Evolutionary conservation across 2,888 invertebrate genomes (phyloP).

Genomic region (Hoplodrina blanda): DNA sequence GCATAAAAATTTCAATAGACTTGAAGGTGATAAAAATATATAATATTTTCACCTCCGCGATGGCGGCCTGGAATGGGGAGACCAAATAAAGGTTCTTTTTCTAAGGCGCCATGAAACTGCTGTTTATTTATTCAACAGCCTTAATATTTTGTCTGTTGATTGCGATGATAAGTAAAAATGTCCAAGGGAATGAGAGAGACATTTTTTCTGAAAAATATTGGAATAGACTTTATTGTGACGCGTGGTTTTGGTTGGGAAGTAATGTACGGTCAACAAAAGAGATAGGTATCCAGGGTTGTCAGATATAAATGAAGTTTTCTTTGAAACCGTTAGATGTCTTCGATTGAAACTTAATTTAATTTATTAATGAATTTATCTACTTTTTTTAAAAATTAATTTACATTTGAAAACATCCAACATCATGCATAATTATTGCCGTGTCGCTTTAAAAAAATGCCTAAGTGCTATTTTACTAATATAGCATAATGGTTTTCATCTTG

Average conservation of each 20-base stretch:
- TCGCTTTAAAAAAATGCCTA: background rate
- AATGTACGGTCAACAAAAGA: too few relatives aligned
- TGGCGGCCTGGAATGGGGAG: conserved; percentile 43
- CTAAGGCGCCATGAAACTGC: conserved; percentile 56
- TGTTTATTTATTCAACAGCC: conserved; percentile 59
- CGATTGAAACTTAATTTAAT: too few relatives aligned
- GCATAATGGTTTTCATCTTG: background rate
- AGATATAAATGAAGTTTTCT: too few relatives aligned
- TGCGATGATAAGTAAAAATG: conserved; percentile 64
- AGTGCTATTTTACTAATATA: background rate
- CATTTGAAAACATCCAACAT: too few relatives aligned
- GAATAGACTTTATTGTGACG: conserved; percentile 9
- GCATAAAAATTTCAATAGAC: conserved; percentile 57
- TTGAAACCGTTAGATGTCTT: too few relatives aligned
- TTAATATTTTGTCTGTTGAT: conserved; percentile 62
- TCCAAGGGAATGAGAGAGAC: conserved; percentile 15
- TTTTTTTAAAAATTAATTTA: too few relatives aligned
- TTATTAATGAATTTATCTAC: too few relatives aligned
- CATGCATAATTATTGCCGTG: too few relatives aligned
- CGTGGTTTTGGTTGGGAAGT: background rate
- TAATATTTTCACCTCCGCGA: conserved; percentile 53
- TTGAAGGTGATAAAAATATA: conserved; percentile 59
- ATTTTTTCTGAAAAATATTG: conserved; percentile 20
- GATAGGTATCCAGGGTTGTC: too few relatives aligned
- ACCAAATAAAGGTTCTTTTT: conserved; percentile 54